These are phyloP conservation scores for Anoncus sp. DNA, from an alignment of 2,888 invertebrate genomes.

Conservation along the genomic window DNA sequence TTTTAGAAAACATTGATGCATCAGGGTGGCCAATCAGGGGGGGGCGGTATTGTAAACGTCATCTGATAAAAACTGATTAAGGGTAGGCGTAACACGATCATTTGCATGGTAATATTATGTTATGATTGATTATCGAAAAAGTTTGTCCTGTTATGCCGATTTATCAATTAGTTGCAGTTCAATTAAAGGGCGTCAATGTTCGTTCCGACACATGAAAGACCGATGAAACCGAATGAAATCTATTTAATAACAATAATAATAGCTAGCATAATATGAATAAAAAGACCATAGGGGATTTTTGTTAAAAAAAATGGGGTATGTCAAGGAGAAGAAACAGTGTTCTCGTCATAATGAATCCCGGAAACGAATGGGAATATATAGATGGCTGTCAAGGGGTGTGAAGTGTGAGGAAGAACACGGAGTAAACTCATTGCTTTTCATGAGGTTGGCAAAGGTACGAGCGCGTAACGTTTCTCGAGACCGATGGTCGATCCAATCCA, in stretches of 20 bases:
- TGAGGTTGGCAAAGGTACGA: conserved; percentile 67
- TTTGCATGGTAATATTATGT: not conserved
- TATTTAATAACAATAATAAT: not conserved
- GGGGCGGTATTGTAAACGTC: too few species aligned
- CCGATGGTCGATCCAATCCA: conserved; percentile 71
- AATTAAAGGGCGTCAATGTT: not conserved
- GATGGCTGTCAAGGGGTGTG: conserved; percentile 29
- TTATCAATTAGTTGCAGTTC: not conserved
- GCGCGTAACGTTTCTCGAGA: conserved; percentile 52
- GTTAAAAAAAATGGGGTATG: conserved; percentile 39
- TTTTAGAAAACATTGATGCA: too few species aligned
- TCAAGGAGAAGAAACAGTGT: conserved; percentile 62
- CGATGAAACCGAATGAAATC: not conserved
- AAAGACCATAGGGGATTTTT: conserved; percentile 19
- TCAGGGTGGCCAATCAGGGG: too few species aligned
- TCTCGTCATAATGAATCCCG: conserved; percentile 32
- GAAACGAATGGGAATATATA: conserved; percentile 44
- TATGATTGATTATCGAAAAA: not conserved
- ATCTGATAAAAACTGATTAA: too few species aligned
- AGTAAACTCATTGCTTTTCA: conserved; percentile 74
- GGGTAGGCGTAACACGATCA: not conserved
- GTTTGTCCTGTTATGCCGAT: not conserved
- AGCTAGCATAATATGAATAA: conserved; percentile 19
- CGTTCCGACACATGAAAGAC: not conserved
- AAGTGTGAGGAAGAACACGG: conserved; percentile 47